These are phyloP conservation scores for Chionis minor DNA, from an alignment of 2,113 vertebrate species.

Conservation along the genomic window DNA sequence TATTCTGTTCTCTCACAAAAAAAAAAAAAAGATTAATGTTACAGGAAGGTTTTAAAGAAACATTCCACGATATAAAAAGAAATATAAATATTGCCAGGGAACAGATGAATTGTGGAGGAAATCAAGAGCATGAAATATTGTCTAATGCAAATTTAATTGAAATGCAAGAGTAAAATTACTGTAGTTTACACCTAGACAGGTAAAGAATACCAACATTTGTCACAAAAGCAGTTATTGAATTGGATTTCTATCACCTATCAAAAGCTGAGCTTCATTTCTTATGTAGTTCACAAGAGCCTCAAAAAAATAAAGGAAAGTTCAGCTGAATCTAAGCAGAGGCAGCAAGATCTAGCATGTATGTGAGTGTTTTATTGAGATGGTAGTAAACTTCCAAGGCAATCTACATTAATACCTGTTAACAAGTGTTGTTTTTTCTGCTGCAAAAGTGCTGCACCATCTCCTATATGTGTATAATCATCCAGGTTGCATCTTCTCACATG, in stretches of 20 bases:
- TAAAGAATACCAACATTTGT: neutral
- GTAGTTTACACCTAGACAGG: neutral
- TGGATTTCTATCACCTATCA: neutral
- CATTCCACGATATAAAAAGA: neutral
- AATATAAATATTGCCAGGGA: neutral
- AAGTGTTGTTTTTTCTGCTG: neutral
- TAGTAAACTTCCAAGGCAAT: neutral
- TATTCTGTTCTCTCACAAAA: neutral
- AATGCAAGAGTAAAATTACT: neutral
- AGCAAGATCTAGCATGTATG: neutral
- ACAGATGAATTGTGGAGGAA: neutral
- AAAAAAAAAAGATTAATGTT: neutral
- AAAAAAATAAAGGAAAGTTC: neutral
- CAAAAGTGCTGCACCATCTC: neutral
- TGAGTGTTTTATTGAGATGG: neutral
- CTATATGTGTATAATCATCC: neutral
- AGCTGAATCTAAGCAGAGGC: neutral
- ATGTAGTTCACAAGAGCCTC: neutral
- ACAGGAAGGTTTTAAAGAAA: neutral
- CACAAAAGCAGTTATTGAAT: neutral
- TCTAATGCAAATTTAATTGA: neutral
- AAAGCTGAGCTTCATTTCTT: neutral
- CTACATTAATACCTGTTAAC: neutral
- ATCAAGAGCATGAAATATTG: neutral
- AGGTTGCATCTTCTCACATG: neutral